Percentiles rank a stretch among this genome's conserved stretches.
Conservation (phyloP, 1,140 invertebrate species). For the Eufriesea mexicana region DNA sequence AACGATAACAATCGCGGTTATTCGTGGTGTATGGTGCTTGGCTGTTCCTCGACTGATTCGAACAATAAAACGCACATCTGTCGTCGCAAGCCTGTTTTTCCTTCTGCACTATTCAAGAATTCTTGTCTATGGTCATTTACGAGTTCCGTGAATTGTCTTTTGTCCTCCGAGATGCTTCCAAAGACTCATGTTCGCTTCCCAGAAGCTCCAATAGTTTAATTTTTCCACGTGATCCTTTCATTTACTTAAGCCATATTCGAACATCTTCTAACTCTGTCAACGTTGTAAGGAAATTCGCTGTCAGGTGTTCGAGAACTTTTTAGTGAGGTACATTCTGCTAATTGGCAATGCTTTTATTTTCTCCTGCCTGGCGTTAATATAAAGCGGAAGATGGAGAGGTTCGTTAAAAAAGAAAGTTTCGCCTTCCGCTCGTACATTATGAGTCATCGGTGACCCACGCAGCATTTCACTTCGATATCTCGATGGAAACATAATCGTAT, state of each 20-base stretch:
- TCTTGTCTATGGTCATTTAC: background rate
- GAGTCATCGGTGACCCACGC: background rate
- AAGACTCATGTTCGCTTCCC: too few species aligned
- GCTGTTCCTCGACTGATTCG: background rate
- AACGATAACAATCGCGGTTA: too few species aligned
- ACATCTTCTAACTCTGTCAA: background rate
- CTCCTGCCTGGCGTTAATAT: background rate
- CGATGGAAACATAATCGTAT: background rate
- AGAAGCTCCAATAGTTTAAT: background rate
- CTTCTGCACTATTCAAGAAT: background rate
- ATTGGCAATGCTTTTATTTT: background rate
- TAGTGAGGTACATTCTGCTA: background rate
- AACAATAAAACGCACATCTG: slow-evolving; percentile 2
- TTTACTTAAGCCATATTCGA: background rate
- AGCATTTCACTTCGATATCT: background rate
- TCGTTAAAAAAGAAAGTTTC: slow-evolving; percentile 4
- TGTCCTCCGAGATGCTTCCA: background rate
- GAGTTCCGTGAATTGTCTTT: background rate
- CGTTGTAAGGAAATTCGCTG: background rate
- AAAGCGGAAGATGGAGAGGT: background rate
- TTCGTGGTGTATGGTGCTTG: too few species aligned
- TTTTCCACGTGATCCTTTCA: too few species aligned
- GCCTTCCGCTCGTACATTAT: background rate
- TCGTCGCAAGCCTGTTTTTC: background rate
- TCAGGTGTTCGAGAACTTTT: background rate